Evolutionary conservation across 2,113 vertebrate genomes (phyloP).

Genomic region (Petrocephalus zakoni): DNA sequence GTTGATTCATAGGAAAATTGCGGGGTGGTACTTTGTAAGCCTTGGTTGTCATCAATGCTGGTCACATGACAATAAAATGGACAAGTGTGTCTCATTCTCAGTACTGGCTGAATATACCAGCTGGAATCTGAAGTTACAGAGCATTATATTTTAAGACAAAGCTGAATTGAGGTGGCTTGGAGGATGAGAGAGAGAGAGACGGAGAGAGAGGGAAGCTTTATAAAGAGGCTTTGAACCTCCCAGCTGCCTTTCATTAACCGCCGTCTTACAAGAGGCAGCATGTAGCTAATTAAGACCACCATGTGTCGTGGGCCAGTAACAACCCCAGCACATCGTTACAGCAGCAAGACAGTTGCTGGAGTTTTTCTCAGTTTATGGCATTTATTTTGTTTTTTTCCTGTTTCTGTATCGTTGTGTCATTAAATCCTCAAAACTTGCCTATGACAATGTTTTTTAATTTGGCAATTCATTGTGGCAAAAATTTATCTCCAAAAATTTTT

Average conservation of each 20-base stretch:
- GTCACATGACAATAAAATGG: neutral
- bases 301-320: neutral
- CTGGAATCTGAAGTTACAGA: neutral
- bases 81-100: neutral
- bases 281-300: neutral
- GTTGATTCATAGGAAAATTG: neutral
- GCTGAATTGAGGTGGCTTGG: neutral
- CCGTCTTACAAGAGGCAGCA: neutral
- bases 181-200: neutral
- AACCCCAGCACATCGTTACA: neutral
- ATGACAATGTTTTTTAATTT: neutral
- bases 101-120: neutral
- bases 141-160: neutral
- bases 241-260: neutral
- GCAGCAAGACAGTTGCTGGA: neutral
- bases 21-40: neutral
- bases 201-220: neutral
- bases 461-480: neutral
- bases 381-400: neutral
- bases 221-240: neutral
- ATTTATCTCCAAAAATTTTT: neutral
- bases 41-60: neutral
- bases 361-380: neutral
- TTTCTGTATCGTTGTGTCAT: neutral
- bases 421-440: neutral